Base-by-base conservation (phyloP, 2,113 vertebrate species). In the Fukomys damarensis region DNA sequence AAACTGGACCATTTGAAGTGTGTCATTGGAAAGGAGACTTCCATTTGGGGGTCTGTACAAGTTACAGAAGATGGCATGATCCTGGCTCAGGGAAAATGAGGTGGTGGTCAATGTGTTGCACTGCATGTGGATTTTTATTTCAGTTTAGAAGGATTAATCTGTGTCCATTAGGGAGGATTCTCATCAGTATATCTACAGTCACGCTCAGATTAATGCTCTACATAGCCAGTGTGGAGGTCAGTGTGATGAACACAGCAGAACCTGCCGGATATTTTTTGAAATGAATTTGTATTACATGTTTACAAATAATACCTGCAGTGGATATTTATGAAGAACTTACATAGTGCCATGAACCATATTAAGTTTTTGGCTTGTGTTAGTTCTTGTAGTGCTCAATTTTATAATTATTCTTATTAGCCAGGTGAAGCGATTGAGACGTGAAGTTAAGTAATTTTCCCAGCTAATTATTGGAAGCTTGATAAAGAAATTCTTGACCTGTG, bases 361-460 rank as follows among this genome's bases (percentile, higher is more conserved):
- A 77, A 76, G 84, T 1, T 26, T 26, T 84, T 85, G 20, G 43
- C 7, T 38, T 76, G 7, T 58, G 38, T 56, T 77, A 35, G 19
- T n/a, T 68, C 54, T 86, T 77, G 3, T 38, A 70, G 49, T 85
- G 61, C 26, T 89, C 26, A 65, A 3, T 66, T 32, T n/a, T 49
- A 19, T 49, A 56, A 24, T 94, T 94, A 77, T 30, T 24, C 3
- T 95, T 84, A 54, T 84, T 81, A 56, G 52, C 3, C 32, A 49
- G 9, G 41, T 82, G 24, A 90, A 86, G 58, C 80, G 63, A 77
- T 3, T 41, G 46, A 93, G 35, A 12, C 61, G 49, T 12, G 68
- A 95, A 13, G 58, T 94, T 68, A 93, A 96, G 65, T 65, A 84
- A 84, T 79, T 68, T 84, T 91, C 68, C 49, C 43, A 68, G 5